Evolutionary conservation across 2,797 vertebrate genomes (phyloP), one percentile per base, ranked within the genome.

Genomic region (Lacerta agilis): DNA sequence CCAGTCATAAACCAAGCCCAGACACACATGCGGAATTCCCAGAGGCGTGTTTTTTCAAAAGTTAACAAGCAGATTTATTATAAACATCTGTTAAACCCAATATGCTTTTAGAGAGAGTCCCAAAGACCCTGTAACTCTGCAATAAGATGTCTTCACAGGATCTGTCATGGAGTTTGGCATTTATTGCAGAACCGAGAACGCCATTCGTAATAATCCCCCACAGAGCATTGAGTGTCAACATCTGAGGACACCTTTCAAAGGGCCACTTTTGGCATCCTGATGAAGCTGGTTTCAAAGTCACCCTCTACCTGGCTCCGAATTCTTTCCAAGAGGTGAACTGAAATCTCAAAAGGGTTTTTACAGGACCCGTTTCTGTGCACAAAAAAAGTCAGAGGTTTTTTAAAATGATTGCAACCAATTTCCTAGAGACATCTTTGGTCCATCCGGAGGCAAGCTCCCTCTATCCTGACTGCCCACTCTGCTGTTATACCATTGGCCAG

Each of bases 41-140:
- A 0, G 0, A 89, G 38, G 82, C 66, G 45, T 86, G 86, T 33
- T 80, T 90, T 72, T 79, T 2, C 33, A 33, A 45, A 72, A 38
- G n/a, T 86, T 73, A 85, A 27, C 36, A 82, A 61, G 49, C 76
- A 72, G 49, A 71, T 91, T 90, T 0, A 0, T 72, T 36, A 67
- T 36, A 67, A 78, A 36, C 27, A 82, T 87, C 85, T 81, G 38
- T 77, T 49, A 36, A 9, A 3, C 8, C 90, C 41, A 49, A 91
- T 87, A 88, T 87, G 23, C 27, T 79, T 83, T 72, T 36, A 23
- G 85, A 64, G 1, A 49, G n/a, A 5, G n/a, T 73, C 23, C 36
- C 45, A 58, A 17, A 10, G 49, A 75, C 33, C 23, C 55, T 41
- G 23, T 75, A 75, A 49, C 55, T 75, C 33, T 25, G 17, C 71